Conservation (phyloP, 1,140 invertebrate genomes). For the Metaphire vulgaris region DNA sequence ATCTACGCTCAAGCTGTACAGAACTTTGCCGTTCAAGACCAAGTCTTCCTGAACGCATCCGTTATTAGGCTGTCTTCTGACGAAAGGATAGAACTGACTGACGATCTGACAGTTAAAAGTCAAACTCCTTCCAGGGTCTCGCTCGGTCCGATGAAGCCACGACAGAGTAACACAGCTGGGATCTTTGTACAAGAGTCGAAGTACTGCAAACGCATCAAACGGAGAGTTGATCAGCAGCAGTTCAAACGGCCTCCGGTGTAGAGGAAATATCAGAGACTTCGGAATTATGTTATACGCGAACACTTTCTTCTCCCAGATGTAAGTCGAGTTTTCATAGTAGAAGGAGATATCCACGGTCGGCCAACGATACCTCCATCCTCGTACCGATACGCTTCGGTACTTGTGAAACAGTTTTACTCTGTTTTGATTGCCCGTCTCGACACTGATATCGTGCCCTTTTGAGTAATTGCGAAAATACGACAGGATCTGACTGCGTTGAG, state of each 20-base stretch:
- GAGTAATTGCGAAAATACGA: slow-evolving; percentile 16
- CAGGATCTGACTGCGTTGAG: background rate
- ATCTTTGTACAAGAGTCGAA: background rate
- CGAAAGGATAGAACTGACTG: background rate
- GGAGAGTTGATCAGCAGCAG: background rate
- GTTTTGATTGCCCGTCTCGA: too few relatives aligned
- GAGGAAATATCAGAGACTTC: background rate
- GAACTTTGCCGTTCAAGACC: background rate
- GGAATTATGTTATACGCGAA: background rate
- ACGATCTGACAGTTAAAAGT: background rate
- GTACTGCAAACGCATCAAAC: background rate
- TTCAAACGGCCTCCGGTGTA: background rate
- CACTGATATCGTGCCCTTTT: background rate
- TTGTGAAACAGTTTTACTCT: background rate
- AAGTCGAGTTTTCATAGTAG: background rate
- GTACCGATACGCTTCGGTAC: background rate
- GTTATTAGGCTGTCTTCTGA: background rate
- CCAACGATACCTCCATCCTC: background rate
- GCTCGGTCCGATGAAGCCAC: background rate
- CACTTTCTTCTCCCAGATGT: background rate
- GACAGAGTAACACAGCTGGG: background rate
- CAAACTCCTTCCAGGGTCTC: background rate
- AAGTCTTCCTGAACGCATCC: background rate
- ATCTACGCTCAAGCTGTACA: background rate
- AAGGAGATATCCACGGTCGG: background rate